Conservation (phyloP, 2,888 invertebrate species). For the Phragmatobia fuliginosa region DNA sequence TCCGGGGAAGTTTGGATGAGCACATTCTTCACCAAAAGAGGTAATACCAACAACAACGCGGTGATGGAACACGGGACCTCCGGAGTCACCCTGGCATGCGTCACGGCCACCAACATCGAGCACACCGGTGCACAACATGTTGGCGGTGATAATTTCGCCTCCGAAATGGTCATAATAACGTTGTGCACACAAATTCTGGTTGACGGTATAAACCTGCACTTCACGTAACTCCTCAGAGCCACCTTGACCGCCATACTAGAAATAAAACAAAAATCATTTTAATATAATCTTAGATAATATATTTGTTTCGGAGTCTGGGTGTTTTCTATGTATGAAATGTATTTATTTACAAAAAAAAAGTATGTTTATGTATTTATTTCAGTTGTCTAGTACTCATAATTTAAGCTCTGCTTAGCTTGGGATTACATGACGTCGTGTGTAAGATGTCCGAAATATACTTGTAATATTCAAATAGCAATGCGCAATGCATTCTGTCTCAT, state of each 20-base stretch:
- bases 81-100: slow-evolving; percentile 61
- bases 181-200: background rate
- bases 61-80: slow-evolving; percentile 67
- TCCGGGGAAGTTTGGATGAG: slow-evolving; percentile 49
- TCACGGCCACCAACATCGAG: slow-evolving; percentile 34
- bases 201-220: slow-evolving; percentile 47
- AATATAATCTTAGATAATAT: background rate
- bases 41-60: slow-evolving; percentile 58
- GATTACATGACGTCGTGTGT: too few species aligned
- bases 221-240: slow-evolving; percentile 56
- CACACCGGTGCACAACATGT: slow-evolving; percentile 1
- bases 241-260: background rate
- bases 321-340: too few species aligned
- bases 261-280: background rate
- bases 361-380: too few species aligned
- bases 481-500: background rate
- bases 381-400: too few species aligned
- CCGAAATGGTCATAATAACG: background rate
- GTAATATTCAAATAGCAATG: background rate
- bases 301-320: too few species aligned
- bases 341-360: too few species aligned
- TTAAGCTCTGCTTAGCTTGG: too few species aligned
- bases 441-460: too few species aligned
- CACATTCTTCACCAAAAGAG: slow-evolving; percentile 61
- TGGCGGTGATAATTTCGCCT: background rate